Conservation (phyloP, 2,888 invertebrate genomes). For the Synergus itoensis region DNA sequence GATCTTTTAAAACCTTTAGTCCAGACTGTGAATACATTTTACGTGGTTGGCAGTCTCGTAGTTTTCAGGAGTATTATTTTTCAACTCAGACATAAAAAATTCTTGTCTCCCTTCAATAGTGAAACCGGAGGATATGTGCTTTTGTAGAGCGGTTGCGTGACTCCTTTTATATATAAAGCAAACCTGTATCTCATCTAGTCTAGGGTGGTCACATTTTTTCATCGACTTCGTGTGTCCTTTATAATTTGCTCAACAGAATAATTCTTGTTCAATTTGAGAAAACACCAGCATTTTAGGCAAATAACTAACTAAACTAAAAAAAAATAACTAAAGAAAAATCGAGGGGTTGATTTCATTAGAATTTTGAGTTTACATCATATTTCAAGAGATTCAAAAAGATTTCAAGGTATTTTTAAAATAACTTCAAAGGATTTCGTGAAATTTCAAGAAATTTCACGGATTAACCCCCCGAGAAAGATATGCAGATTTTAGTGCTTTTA, state of each 20-base stretch:
- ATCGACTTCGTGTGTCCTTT: conserved; percentile 16
- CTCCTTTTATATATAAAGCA: conserved; percentile 6
- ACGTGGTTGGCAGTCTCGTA: background rate
- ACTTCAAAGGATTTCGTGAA: no score
- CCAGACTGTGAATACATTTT: background rate
- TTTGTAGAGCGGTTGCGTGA: conserved; percentile 8
- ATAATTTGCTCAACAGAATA: conserved; percentile 8
- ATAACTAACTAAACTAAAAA: no score
- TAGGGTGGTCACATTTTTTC: conserved; percentile 9
- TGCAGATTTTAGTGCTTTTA: background rate
- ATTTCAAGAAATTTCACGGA: no score
- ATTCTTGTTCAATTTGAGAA: conserved; percentile 1
- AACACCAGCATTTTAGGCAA: no score
- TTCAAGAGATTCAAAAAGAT: no score
- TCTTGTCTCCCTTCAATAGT: background rate
- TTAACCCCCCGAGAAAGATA: no score
- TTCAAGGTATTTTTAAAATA: no score
- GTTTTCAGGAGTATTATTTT: conserved; percentile 34
- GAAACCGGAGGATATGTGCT: conserved; percentile 9
- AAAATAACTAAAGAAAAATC: no score
- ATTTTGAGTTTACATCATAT: no score
- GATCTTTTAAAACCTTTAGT: background rate
- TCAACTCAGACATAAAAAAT: background rate
- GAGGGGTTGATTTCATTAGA: no score
- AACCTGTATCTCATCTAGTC: background rate